These are phyloP conservation scores for Falco columbarius DNA, from an alignment of 2,797 vertebrate species.

Conservation along the genomic window DNA sequence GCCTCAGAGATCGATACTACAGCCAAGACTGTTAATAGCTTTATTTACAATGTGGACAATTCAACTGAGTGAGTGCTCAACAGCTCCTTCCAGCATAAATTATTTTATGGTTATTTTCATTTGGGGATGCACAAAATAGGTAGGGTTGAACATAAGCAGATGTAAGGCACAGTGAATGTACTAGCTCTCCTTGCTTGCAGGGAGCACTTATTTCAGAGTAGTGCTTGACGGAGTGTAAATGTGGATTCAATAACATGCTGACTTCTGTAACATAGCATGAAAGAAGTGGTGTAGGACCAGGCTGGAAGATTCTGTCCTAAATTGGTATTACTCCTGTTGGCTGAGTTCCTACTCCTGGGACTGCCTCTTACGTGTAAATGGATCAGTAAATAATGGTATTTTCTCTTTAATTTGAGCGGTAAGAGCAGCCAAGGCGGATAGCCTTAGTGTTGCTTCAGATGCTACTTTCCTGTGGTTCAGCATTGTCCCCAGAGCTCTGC, in stretches of 20 bases:
- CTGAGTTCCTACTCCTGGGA: neutral
- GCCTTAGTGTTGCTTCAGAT: neutral
- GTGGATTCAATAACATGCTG: neutral
- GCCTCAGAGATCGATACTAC: neutral
- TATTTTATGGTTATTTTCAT: neutral
- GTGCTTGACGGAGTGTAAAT: neutral
- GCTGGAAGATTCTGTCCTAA: neutral
- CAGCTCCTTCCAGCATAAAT: neutral
- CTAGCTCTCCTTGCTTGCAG: neutral
- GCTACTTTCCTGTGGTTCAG: neutral
- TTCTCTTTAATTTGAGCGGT: neutral
- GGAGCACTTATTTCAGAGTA: neutral
- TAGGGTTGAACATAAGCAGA: neutral
- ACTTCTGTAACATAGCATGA: neutral
- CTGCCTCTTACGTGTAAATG: neutral
- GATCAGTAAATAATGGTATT: neutral
- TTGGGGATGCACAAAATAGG: neutral
- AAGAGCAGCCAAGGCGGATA: neutral
- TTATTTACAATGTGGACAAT: neutral
- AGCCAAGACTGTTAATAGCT: neutral
- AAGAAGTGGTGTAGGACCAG: neutral
- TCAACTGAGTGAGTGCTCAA: neutral
- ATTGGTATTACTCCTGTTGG: neutral
- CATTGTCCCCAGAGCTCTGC: neutral
- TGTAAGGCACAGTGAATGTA: neutral